Base-by-base conservation (phyloP, 2,113 vertebrate genomes). In the Tringa solitaria region DNA sequence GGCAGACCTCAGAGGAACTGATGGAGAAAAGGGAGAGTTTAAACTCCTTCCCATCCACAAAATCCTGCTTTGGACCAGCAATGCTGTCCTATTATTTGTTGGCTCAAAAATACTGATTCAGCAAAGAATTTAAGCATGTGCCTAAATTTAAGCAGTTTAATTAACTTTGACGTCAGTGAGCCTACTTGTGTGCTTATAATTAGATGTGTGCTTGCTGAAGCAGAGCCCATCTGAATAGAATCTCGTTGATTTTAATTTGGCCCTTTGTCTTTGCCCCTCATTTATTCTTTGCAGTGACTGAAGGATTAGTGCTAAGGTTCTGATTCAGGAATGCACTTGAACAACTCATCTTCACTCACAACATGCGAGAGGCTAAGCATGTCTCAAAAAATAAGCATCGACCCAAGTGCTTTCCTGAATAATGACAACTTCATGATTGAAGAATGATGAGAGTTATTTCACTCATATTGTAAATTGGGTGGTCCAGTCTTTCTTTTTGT, bases 131-230 rank as follows among this genome's bases (percentile, higher is more conserved):
- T 96, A 96, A 67, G 96, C 92, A 96, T 96, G 77, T 90, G 90
- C 94, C 96, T 96, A 97, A 95, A 96, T 95, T 96, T 96, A 96
- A 96, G 96, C 88, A 96, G 90, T 97, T 97, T 95, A 96, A 96
- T 96, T 96, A 96, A 96, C 95, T 96, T 61, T 96, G 95, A 97
- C 87, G 86, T 97, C 95, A 95, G 87, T 61, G 73, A 95, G 86
- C 65, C 96, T 95, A 84, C 95, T 97, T 94, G 83, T 93, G 77
- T 87, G 80, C 84, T 96, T 95, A 95, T 94, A 96, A 96, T 97
- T 96, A 96, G 91, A 94, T 90, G 76, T 74, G 94, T 92, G 89
- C 94, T 94, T 96, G 94, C 95, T 95, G 94, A 95, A 95, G 95
- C 96, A 96, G 74, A 96, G 94, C 89, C 74, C 89, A 85, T 95